Evolutionary conservation across 2,113 vertebrate genomes (phyloP).

Genomic region (Tor tambroides): DNA sequence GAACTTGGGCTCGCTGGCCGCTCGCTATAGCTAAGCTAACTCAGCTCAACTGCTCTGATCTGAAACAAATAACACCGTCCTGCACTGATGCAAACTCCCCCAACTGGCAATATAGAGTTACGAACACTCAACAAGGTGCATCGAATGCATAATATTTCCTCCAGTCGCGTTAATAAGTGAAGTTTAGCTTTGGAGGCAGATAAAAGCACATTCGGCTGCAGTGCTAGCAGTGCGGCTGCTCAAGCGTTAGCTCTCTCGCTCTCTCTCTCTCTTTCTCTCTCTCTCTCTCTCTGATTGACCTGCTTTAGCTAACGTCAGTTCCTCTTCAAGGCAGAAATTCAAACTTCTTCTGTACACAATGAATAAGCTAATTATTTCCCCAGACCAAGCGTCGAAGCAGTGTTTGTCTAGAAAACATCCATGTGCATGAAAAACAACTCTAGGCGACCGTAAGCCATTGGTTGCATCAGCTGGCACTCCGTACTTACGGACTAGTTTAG

Average conservation of each 20-base stretch:
- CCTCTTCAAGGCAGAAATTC: conserved; percentile 10
- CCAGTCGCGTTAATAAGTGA: not conserved
- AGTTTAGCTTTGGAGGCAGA: not conserved
- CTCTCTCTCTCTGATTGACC: not conserved
- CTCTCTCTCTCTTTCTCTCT: conserved; percentile 40
- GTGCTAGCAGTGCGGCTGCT: conserved; percentile 24
- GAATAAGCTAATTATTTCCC: not conserved
- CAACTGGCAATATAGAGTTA: conserved; percentile 16
- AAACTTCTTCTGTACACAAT: conserved; percentile 6
- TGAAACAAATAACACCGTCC: conserved; percentile 23
- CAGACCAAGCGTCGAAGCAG: not conserved
- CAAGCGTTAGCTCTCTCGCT: conserved; percentile 27
- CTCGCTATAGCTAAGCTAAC: conserved; percentile 55
- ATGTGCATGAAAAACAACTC: not conserved
- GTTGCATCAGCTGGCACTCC: not conserved
- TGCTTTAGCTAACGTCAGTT: conserved; percentile 46
- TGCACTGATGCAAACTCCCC: conserved; percentile 32
- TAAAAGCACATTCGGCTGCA: conserved; percentile 31
- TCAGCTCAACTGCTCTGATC: conserved; percentile 35
- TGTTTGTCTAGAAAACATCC: not conserved
- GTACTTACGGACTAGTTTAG: not conserved
- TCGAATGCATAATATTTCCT: conserved; percentile 12
- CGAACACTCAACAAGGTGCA: not conserved
- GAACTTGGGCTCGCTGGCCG: conserved; percentile 46
- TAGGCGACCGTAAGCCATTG: not conserved